phyloP scores from a whole-genome alignment of 2,888 invertebrate genomes.

The Eupithecia subfuscata region DNA sequence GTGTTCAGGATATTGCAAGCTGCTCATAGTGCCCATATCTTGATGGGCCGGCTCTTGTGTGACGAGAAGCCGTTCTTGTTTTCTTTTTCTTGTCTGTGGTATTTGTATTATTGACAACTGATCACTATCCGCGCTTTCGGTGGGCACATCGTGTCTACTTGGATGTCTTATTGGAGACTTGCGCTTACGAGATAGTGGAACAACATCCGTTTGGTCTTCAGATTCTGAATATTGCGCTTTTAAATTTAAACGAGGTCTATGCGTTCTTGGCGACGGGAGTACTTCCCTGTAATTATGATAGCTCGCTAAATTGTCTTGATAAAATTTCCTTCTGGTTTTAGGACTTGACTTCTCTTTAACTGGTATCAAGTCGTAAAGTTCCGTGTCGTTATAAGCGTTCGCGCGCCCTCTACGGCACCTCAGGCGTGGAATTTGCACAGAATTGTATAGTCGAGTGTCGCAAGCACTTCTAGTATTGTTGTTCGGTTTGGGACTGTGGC shows the following conservation, averaged over 20 bases:
- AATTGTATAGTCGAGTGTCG: conserved; percentile 67
- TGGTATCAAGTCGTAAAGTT: conserved; percentile 71
- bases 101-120: conserved; percentile 38
- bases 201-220: conserved; percentile 48
- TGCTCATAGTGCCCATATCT: conserved; percentile 52
- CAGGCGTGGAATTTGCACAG: conserved; percentile 52
- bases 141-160: conserved; percentile 39
- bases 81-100: conserved; percentile 23
- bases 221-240: conserved; percentile 64
- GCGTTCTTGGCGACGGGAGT: conserved; percentile 72
- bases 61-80: conserved; percentile 37
- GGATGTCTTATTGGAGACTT: conserved; percentile 41
- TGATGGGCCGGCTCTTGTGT: conserved; percentile 43
- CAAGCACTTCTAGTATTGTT: conserved; percentile 68
- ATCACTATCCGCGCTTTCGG: conserved; percentile 47
- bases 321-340: conserved; percentile 66
- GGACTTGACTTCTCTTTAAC: conserved; percentile 77
- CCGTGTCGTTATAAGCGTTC: conserved; percentile 65
- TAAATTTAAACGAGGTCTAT: conserved; percentile 70
- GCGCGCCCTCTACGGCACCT: conserved; percentile 50
- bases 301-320: conserved; percentile 54
- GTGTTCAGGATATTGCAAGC: conserved; percentile 48
- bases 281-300: conserved; percentile 66
- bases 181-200: conserved; percentile 12
- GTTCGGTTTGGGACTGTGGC: conserved; percentile 43